phyloP scores from a whole-genome alignment of 2,888 invertebrate genomes.

The Lasioglossum lativentre region DNA sequence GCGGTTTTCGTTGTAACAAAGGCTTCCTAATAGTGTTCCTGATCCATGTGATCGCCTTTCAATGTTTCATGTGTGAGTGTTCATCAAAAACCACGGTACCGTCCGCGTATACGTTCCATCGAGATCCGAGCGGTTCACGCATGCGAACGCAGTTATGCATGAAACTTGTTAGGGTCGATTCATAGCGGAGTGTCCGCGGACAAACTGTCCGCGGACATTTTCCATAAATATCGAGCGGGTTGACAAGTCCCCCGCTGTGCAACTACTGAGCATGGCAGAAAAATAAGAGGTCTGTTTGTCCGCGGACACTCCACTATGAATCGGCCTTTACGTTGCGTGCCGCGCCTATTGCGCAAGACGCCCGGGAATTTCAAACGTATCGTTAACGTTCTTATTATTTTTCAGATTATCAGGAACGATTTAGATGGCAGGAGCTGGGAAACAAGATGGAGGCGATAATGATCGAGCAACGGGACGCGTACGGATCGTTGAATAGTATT shows the following conservation, averaged over 20 bases:
- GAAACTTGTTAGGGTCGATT: background rate
- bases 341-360: background rate
- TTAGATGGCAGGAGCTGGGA: conserved; percentile 58
- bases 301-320: no score
- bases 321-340: background rate
- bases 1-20: conserved; percentile 66
- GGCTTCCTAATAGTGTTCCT: conserved; percentile 66
- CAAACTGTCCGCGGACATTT: no score
- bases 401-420: conserved; percentile 63
- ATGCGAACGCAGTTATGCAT: conserved; percentile 8
- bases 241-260: no score
- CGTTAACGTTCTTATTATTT: background rate
- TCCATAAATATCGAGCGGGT: no score
- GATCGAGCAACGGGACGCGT: conserved; percentile 40
- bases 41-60: conserved; percentile 68
- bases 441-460: conserved; percentile 48
- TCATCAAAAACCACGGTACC: background rate
- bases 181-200: no score
- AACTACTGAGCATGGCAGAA: no score
- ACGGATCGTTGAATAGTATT: conserved; percentile 45
- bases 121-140: background rate
- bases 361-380: conserved; percentile 22
- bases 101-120: background rate
- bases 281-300: no score
- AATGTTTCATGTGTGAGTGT: conserved; percentile 73